Conservation (phyloP, 2,888 invertebrate genomes). For the Acrocera orbiculus region DNA sequence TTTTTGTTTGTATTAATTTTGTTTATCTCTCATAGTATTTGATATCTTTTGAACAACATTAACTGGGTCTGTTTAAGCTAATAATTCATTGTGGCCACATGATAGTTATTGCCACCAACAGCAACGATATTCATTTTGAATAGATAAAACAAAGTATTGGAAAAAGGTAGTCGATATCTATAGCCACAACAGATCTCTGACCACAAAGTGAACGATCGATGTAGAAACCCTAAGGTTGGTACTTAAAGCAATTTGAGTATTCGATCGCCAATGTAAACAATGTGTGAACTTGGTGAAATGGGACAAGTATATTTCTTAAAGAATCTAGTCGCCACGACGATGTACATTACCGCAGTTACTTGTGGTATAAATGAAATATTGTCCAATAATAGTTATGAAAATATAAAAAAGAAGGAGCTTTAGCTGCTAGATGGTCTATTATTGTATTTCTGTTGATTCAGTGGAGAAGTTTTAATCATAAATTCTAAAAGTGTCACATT, state of each 20-base stretch:
- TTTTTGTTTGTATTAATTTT: no score
- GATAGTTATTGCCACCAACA: slow-evolving; percentile 9
- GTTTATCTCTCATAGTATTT: no score
- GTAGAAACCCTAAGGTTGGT: slow-evolving; percentile 7
- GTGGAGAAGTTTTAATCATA: slow-evolving; percentile 16
- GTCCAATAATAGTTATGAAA: not conserved
- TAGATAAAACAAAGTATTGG: slow-evolving; percentile 6
- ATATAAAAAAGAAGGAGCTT: slow-evolving; percentile 2
- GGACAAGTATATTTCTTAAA: slow-evolving; percentile 9
- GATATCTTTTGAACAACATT: no score
- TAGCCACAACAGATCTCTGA: slow-evolving; percentile 9
- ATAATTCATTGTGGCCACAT: no score
- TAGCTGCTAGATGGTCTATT: not conserved
- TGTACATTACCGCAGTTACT: no score
- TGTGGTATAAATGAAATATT: slow-evolving; percentile 9
- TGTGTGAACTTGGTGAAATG: slow-evolving; percentile 16
- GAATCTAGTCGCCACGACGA: not conserved
- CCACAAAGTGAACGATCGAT: slow-evolving; percentile 10
- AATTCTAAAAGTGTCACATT: slow-evolving; percentile 31
- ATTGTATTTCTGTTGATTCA: slow-evolving; percentile 4
- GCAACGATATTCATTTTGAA: slow-evolving; percentile 6
- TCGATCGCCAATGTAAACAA: slow-evolving; percentile 16
- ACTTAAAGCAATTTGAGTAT: no score
- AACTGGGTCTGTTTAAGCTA: no score
- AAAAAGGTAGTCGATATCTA: slow-evolving; percentile 6